A percentile compares a stretch with the other conserved stretches of the same genome.
phyloP scores from a whole-genome alignment of 2,888 invertebrate genomes.

The Formica aserva region DNA sequence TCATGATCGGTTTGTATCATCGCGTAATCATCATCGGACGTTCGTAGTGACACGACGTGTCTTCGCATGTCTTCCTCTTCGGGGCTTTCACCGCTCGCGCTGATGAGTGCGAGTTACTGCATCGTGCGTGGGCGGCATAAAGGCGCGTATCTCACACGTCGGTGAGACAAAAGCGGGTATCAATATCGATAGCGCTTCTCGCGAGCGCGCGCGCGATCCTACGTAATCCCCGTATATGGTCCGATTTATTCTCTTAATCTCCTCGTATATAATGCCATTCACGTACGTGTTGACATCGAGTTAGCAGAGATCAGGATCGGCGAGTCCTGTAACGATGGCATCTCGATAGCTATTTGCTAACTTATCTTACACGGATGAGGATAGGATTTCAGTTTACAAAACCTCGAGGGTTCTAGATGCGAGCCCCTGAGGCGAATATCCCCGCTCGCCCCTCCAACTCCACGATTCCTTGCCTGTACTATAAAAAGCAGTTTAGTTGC shows the following conservation, averaged over 20 bases:
- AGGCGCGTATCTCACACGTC: constrained; percentile 36
- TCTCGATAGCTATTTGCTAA: constrained; percentile 30
- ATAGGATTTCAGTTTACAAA: constrained; percentile 33
- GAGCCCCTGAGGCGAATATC: background rate
- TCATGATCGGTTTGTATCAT: constrained; percentile 36
- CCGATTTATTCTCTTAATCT: constrained; percentile 9
- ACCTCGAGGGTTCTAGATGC: constrained; percentile 5
- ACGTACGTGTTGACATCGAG: background rate
- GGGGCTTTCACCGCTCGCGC: constrained; percentile 39
- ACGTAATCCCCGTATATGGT: background rate
- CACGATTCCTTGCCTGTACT: background rate
- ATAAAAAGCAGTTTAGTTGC: constrained; percentile 7
- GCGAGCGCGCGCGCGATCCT: background rate
- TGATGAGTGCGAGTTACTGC: constrained; percentile 40
- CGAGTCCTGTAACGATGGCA: constrained; percentile 13
- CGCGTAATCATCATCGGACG: constrained; percentile 40
- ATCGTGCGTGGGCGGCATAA: constrained; percentile 43
- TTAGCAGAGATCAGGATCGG: background rate
- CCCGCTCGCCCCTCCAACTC: background rate
- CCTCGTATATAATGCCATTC: background rate
- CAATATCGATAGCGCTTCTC: constrained; percentile 21
- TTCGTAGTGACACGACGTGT: constrained; percentile 35
- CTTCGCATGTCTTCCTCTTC: constrained; percentile 44
- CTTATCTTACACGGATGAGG: background rate
- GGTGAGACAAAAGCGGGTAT: constrained; percentile 36